Evolutionary conservation across 2,888 invertebrate species (phyloP).

Genomic region (Monopis laevigella): DNA sequence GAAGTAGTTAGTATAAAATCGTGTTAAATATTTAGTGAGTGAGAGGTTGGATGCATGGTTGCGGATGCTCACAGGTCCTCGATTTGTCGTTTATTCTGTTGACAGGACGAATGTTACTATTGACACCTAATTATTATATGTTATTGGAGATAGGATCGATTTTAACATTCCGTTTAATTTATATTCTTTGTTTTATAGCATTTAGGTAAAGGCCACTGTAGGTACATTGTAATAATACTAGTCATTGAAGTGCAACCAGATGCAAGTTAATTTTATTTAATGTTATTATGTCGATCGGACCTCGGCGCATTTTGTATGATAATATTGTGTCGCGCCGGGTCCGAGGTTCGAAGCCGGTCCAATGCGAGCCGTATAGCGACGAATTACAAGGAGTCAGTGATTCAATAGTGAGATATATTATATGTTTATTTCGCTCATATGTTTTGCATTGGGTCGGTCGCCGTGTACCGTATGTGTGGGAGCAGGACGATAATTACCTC

Average conservation of each 20-base stretch:
- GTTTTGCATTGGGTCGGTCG: too few species aligned
- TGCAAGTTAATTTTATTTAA: conserved; percentile 53
- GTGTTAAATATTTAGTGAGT: conserved; percentile 52
- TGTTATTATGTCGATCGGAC: conserved; percentile 28
- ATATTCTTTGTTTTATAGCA: conserved; percentile 36
- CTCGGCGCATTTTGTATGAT: conserved; percentile 46
- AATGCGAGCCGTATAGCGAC: conserved; percentile 15
- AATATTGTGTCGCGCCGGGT: conserved; percentile 37
- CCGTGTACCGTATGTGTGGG: too few species aligned
- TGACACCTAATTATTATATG: conserved; percentile 67
- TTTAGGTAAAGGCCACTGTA: conserved; percentile 56
- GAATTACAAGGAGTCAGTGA: conserved; percentile 5
- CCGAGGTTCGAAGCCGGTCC: conserved; percentile 23
- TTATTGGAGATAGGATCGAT: conserved; percentile 63
- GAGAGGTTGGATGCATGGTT: conserved; percentile 51
- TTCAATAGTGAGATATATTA: conserved; percentile 2
- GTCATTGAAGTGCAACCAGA: conserved; percentile 66
- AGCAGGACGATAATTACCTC: too few species aligned
- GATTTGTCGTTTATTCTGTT: conserved; percentile 42
- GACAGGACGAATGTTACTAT: conserved; percentile 54
- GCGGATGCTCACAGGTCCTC: conserved; percentile 34
- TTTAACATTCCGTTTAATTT: conserved; percentile 59
- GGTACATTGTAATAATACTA: conserved; percentile 59
- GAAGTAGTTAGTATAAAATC: conserved; percentile 65
- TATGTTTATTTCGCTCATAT: neutral